Base-by-base conservation (phyloP, 2,113 vertebrate species). In the Phalacrocorax brasilianus region DNA sequence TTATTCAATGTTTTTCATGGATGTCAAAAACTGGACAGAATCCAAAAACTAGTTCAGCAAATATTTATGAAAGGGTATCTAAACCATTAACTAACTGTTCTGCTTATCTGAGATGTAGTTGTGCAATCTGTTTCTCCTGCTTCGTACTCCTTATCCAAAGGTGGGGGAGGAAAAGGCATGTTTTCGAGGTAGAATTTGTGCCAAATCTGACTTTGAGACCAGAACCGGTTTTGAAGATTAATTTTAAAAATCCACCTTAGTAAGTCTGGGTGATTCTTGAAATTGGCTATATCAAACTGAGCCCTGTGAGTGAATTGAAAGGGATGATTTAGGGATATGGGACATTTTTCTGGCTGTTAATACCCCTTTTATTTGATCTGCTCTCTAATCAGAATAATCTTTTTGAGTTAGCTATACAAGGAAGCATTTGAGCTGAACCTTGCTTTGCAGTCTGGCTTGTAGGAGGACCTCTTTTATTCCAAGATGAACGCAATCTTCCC, bases 31-130 rank as follows among this genome's bases (percentile, higher is more conserved):
- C 58, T 97, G 96, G 89, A 93, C 38, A 76, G 75, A 91, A 93
- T 73, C 84, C 94, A 96, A 89, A 89, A 93, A 20, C 67, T 53
- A 62, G 56, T 92, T 96, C 95, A 96, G 87, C 87, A 97, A 97
- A 87, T 97, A 97, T 89, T 97, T 93, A 93, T 96, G 74, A 91
- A 95, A 96, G 3, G 22, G 53, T 91, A 82, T 95, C 84, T 91
- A 95, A 93, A 85, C 80, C 86, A 92, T 96, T 95, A 92, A 91
- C 86, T 85, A 92, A 91, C 86, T 85, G 76, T 92, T 91, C 91
- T 73, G 49, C 93, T 95, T 93, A 89, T 95, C 92, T 87, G 86
- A 81, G 84, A 82, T 72, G 66, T 42, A 85, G 73, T 92, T 92
- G 83, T 79, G 91, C 96, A 97, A 94, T 91, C 76, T 95, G 86